Evolutionary conservation across 2,113 vertebrate species (phyloP), one percentile per base, ranked within the genome.

Genomic region (Melanostigma gelatinosum): DNA sequence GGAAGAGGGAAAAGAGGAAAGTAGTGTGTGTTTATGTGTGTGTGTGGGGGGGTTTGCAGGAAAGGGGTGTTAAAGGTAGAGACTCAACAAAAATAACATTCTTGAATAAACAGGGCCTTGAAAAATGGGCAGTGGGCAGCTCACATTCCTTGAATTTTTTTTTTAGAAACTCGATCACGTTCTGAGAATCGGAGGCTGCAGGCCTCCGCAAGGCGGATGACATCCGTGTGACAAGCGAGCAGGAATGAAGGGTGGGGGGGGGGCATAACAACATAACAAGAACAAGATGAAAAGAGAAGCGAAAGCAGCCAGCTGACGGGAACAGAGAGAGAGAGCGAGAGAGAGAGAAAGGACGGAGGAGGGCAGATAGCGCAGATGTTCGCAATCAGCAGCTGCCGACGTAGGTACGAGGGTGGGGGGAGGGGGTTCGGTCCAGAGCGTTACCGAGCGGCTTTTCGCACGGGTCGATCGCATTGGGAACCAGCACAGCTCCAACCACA

Each of bases 41-140:
- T 67, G 36, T 57, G 18, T 40, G 32, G 54, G 27, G 72, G 48
- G 8, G 42, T 50, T 11, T 32, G 66, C 20, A 65, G 68, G 22
- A 27, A 8, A 20, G 12, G 13, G 50, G 63, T 65, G 11, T 60
- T 58, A 84, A 86, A 90, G 82, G 75, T 76, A 87, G 67, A 73
- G 52, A 91, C 71, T 85, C 82, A 85, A 85, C 90, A 93, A 92
- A 94, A 94, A 94, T 88, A 92, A 90, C 91, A 91, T 92, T 92
- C 90, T 89, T 91, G 88, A 86, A 93, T 92, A 93, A 95, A 93
- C 82, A 91, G 79, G 84, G 82, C 76, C 86, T 87, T 88, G 86
- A 91, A 86, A 93, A 92, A 91, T 84, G 84, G 86, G 80, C 74
- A 86, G 84, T 75, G 80, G 83, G 88, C 74, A 84, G 91, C 65